phyloP scores from a whole-genome alignment of 92 coral and sea anemone genomes.

The Actinernus sp. region DNA sequence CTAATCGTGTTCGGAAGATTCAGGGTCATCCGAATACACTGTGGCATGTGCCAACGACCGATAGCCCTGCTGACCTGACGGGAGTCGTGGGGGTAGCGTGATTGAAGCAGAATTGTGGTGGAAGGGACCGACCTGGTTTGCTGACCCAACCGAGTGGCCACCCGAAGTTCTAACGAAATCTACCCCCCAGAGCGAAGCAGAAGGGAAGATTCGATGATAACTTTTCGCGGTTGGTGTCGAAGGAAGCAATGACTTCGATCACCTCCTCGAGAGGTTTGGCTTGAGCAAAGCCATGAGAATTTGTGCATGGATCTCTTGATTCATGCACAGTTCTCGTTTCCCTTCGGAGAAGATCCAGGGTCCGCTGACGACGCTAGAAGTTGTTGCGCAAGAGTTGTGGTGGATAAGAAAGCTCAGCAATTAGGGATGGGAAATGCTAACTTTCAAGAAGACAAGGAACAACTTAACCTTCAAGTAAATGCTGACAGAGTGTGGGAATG shows the following conservation, averaged over 20 bases:
- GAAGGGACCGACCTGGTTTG: too few relatives aligned
- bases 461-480: constrained; percentile 20
- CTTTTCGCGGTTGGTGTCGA: background rate
- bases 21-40: background rate
- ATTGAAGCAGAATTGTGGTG: too few relatives aligned
- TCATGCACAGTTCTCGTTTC: background rate
- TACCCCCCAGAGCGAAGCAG: background rate
- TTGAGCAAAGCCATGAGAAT: constrained; percentile 40
- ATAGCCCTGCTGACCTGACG: constrained; percentile 26
- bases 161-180: background rate
- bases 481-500: background rate
- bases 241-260: constrained; percentile 3
- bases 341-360: constrained; percentile 1
- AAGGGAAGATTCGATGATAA: constrained; percentile 1
- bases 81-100: too few relatives aligned
- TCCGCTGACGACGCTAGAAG: constrained; percentile 7
- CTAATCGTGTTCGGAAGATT: too few relatives aligned
- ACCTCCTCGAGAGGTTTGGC: constrained; percentile 31
- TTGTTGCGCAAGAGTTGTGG: background rate
- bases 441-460: constrained; percentile 11
- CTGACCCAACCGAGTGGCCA: background rate
- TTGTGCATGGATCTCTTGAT: constrained; percentile 15
- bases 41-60: constrained; percentile 1
- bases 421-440: background rate
- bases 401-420: constrained; percentile 6